Evolutionary conservation across 2,797 vertebrate genomes (phyloP), one percentile per base, ranked within the genome.

Genomic region (Eulemur mongoz): DNA sequence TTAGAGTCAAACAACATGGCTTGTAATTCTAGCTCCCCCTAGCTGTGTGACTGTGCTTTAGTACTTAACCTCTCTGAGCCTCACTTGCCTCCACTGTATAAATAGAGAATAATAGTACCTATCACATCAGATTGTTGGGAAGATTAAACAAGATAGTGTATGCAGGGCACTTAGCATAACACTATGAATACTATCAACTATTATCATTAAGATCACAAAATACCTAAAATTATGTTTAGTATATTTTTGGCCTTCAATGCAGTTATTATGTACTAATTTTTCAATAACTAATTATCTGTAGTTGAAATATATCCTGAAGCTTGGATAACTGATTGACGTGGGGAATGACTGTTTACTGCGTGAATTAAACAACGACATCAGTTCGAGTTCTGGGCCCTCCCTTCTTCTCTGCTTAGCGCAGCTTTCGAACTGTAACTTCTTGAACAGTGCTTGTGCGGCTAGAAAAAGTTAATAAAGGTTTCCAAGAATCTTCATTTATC

Each of bases 401-500:
- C 15, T 27, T 38, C 32, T 57, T 90, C 70, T 87, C 38, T 40
- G 5, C 18, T 27, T 22, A 65, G 35, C 40, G 65, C 23, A 61
- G 45, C 30, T 63, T 76, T 57, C n/a, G n/a, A 82, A 65, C 3
- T 9, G 9, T 18, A 88, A 38, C 43, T 73, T 87, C 92, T 81
- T 30, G 6, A 89, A 86, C 38, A 76, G 10, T 20, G 11, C 18
- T 67, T 27, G 20, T 22, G 45, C 18, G 40, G 12, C 61, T 87
- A 81, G 72, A 86, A 94, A 92, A 96, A 84, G 93, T 96, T 95
- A 96, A 94, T 50, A 87, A 90, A 57, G 67, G 38, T 67, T 93
- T 85, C 67, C 9, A 82, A 96, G 87, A 95, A 80, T 89, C 48
- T 89, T 81, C 48, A 13, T 73, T 93, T 95, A 85, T 57, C 27